Evolutionary conservation across 2,888 invertebrate species (phyloP), one percentile per base, ranked within the genome.

Genomic region (Dascillus cervinus): DNA sequence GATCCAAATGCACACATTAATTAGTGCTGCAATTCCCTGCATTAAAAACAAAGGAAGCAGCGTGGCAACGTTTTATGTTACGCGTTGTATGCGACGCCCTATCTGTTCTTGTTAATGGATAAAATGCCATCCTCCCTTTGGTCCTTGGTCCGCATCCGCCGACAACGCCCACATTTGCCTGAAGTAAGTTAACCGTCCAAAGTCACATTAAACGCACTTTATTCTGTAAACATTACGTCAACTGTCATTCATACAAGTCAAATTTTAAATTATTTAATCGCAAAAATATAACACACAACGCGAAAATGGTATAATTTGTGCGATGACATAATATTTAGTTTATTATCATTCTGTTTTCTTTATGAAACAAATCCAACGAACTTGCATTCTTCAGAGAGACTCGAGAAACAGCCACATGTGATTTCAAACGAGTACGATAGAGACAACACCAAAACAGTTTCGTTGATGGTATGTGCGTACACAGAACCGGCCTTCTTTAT

Each of bases 61-160:
- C n/a, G n/a, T n/a, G n/a, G n/a, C n/a, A n/a, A n/a, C 34, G 35
- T 35, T 30, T 39, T 34, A 34, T 34, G 38, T 31, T 39, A 34
- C 17, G 31, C 32, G 34, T 39, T 27, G 34, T 32, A 23, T 39
- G 38, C 26, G 29, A 32, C 30, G 28, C n/a, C n/a, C n/a, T 32
- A 34, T 31, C 34, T 34, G 22, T 36, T 47, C 41, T 40, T n/a
- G n/a, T n/a, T 50, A 47, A 50, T 49, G 49, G 50, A 49, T 49
- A 47, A 47, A 39, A 17, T 49, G 44, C 46, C 47, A 46, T 44
- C 44, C 37, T 41, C 41, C 39, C 37, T 42, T 39, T 35, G 43
- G 39, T 29, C 30, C 37, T 26, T 30, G 42, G 4, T 38, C 47
- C 44, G 47, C 43, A 47, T 43, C 42, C 44, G 44, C 37, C 32